phyloP scores from a whole-genome alignment of 2,113 vertebrate species.

The Cinclus mexicanus region DNA sequence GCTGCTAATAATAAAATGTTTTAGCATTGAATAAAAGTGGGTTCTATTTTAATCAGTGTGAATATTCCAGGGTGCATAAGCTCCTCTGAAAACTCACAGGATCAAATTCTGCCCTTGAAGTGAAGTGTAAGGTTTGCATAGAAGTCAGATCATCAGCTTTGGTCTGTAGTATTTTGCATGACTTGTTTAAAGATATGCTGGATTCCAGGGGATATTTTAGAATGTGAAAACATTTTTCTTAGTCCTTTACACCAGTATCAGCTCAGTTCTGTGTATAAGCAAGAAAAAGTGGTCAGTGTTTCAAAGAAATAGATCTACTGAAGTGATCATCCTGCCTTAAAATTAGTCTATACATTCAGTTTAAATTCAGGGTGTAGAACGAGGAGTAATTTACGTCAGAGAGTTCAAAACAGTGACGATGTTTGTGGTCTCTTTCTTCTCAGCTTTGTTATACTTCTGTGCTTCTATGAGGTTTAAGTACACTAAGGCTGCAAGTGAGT shows the following conservation, averaged over 20 bases:
- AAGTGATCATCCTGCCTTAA: not conserved
- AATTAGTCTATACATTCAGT: not conserved
- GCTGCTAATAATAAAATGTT: slow-evolving; percentile 60
- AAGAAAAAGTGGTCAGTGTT: not conserved
- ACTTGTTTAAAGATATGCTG: not conserved
- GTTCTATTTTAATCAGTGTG: slow-evolving; percentile 58
- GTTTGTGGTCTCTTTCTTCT: not conserved
- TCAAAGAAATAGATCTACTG: not conserved
- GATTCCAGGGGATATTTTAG: not conserved
- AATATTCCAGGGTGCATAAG: slow-evolving; percentile 43
- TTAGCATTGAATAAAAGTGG: slow-evolving; percentile 58
- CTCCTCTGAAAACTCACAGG: slow-evolving; percentile 27
- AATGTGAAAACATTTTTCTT: not conserved
- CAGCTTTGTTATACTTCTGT: not conserved
- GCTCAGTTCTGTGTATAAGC: not conserved
- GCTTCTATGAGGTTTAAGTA: not conserved
- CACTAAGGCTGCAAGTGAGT: not conserved
- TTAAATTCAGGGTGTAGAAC: not conserved
- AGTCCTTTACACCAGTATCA: not conserved
- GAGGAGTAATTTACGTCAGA: not conserved
- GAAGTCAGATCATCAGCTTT: not conserved
- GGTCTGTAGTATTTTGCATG: not conserved
- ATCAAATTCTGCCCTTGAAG: slow-evolving; percentile 53
- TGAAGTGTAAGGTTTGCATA: not conserved
- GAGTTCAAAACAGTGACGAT: not conserved